These are phyloP conservation scores for Microhierax caerulescens DNA, from an alignment of 2,797 vertebrate species.

Conservation along the genomic window DNA sequence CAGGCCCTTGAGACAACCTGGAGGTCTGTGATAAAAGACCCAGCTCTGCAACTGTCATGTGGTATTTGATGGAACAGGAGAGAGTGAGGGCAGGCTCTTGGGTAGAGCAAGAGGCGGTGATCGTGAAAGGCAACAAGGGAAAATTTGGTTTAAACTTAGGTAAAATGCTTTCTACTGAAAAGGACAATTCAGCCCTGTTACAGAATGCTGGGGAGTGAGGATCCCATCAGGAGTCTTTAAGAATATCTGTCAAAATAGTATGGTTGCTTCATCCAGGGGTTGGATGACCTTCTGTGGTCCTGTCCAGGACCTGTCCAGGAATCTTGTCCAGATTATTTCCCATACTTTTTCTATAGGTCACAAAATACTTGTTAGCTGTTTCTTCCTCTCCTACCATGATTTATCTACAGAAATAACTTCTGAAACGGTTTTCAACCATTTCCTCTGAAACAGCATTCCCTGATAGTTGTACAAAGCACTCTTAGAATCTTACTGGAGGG, in stretches of 20 bases:
- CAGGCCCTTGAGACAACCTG: background rate
- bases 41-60: background rate
- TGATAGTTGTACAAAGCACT: background rate
- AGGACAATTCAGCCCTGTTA: background rate
- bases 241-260: background rate
- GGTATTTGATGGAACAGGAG: background rate
- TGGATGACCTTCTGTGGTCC: background rate
- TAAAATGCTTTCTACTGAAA: background rate
- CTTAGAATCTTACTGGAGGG: background rate
- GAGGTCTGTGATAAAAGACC: background rate
- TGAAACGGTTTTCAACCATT: background rate
- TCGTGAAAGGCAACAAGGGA: background rate
- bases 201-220: background rate
- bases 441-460: background rate
- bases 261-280: background rate
- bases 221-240: background rate
- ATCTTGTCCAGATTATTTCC: background rate
- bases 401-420: background rate
- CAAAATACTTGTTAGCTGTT: background rate
- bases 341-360: background rate
- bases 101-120: background rate
- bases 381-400: background rate
- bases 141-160: background rate
- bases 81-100: background rate
- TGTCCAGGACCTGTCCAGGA: background rate